Evolutionary conservation across 1,140 invertebrate genomes (phyloP).

Genomic region (Orchesella cincta): DNA sequence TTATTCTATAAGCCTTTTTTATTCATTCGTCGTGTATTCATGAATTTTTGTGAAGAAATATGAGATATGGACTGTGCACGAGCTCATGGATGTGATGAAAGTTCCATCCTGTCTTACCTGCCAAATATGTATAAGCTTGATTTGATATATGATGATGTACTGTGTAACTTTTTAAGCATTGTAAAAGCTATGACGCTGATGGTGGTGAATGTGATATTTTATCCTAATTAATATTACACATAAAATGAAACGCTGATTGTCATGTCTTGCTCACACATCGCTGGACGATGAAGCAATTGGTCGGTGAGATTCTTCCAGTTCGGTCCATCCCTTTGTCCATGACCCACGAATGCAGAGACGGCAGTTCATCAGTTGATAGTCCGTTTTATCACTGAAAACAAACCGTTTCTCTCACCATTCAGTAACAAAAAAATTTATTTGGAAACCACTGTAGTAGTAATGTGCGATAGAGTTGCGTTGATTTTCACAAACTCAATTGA

Average conservation of each 20-base stretch:
- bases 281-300: background rate
- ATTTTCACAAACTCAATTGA: background rate
- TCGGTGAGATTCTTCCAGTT: background rate
- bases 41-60: too few relatives aligned
- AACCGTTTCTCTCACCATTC: background rate
- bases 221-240: background rate
- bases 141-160: too few relatives aligned
- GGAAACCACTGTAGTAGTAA: too few relatives aligned
- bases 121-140: too few relatives aligned
- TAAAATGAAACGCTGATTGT: too few relatives aligned
- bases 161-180: background rate
- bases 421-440: background rate
- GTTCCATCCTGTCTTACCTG: too few relatives aligned
- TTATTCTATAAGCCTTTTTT: too few relatives aligned
- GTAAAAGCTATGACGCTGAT: background rate
- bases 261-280: too few relatives aligned
- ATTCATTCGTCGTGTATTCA: too few relatives aligned
- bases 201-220: background rate
- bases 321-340: background rate
- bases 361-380: too few relatives aligned
- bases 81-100: too few relatives aligned
- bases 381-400: background rate
- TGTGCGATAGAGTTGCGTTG: conserved; percentile 14
- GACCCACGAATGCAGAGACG: background rate
- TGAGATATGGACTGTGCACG: too few relatives aligned